phyloP scores from a whole-genome alignment of 2,888 invertebrate genomes.

The Patella ulyssiponensis region DNA sequence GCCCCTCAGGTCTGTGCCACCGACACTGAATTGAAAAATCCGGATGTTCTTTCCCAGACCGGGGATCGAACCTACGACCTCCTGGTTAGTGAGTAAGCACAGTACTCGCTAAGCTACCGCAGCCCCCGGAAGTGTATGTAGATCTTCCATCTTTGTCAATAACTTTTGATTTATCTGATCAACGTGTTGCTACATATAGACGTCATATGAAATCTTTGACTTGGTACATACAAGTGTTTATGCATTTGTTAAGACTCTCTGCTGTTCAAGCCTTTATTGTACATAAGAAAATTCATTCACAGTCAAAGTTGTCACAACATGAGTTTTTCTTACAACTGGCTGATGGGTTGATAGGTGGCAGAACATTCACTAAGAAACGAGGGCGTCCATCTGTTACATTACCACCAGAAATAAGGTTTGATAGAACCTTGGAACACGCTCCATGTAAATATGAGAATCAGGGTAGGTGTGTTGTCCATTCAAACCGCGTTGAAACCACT shows the following conservation, averaged over 20 bases:
- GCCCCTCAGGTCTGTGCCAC: no score
- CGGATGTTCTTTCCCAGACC: no score
- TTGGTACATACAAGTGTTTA: neutral
- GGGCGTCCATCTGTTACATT: neutral
- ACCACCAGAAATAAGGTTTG: slow-evolving; percentile 4
- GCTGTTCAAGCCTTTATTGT: slow-evolving; percentile 8
- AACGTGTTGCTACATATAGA: no score
- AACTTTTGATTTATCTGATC: no score
- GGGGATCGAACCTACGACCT: no score
- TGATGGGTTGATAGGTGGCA: slow-evolving; percentile 6
- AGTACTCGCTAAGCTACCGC: no score
- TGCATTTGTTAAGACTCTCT: neutral
- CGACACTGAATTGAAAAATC: no score
- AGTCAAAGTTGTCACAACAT: neutral
- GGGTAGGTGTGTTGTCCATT: neutral
- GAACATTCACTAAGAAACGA: slow-evolving; percentile 1
- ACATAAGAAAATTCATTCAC: neutral
- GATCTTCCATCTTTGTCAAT: no score
- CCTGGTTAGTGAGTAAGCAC: no score
- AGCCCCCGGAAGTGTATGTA: no score
- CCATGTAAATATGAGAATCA: neutral
- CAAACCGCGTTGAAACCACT: neutral
- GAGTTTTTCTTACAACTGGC: neutral
- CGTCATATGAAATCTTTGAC: neutral
- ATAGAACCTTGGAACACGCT: slow-evolving; percentile 1